Evolutionary conservation across 2,113 vertebrate species (phyloP).

Genomic region (Psephotus haematonotus): DNA sequence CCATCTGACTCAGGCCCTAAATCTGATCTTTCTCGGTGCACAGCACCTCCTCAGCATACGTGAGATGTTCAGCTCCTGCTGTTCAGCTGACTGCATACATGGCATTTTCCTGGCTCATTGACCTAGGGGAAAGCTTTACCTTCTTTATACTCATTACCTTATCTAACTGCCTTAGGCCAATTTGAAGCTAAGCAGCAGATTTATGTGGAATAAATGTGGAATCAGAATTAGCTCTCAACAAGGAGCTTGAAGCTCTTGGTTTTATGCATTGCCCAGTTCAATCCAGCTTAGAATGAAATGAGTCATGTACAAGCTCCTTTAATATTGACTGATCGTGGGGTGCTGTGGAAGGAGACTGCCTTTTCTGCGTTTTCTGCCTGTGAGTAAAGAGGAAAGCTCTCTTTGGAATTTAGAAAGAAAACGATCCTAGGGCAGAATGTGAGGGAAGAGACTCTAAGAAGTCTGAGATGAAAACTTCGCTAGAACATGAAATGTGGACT

Average conservation of each 20-base stretch:
- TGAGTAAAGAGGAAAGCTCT: neutral
- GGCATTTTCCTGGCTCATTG: neutral
- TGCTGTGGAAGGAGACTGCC: neutral
- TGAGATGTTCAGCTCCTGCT: neutral
- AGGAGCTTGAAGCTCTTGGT: neutral
- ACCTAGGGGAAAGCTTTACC: neutral
- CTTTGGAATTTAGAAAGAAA: neutral
- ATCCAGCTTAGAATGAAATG: neutral
- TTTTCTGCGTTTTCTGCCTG: neutral
- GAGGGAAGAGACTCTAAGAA: neutral
- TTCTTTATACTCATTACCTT: neutral
- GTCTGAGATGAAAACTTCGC: neutral
- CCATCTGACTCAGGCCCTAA: neutral
- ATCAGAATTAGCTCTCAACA: neutral
- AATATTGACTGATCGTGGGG: neutral
- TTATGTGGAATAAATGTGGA: neutral
- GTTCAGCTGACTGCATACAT: neutral
- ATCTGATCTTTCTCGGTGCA: neutral
- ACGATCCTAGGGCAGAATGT: neutral
- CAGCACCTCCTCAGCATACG: rapidly evolving
- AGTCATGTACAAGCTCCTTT: neutral
- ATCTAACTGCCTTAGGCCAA: neutral
- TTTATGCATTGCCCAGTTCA: neutral
- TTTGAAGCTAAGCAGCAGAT: neutral
- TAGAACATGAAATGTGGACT: neutral